Base-by-base conservation (phyloP, 2,113 vertebrate species). In the Triplophysa rosa region DNA sequence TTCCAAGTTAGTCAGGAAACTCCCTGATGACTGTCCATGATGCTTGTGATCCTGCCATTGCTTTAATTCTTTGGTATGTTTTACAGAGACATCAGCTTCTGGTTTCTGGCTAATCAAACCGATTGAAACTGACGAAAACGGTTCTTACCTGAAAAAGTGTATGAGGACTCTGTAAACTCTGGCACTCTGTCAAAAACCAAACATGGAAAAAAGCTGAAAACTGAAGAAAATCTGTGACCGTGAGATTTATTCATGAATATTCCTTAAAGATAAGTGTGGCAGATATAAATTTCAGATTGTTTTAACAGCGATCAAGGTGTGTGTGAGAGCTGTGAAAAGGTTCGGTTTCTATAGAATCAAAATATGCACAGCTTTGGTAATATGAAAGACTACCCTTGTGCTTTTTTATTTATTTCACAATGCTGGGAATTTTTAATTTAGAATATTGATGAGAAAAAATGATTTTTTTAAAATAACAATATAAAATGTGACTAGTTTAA, bases 121-220 rank as follows among this genome's bases (percentile, higher is more conserved):
- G 1, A 10, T 0, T 47, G 40, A 70, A 65, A 66, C 49, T 4
- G 16, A 49, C 19, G 42, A 63, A 52, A 21, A 19, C 26, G 10
- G 23, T 10, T 47, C 82, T 82, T 77, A 89, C 88, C 88, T 87
- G 85, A 62, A 84, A 87, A 89, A 62, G 67, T 85, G 79, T 84
- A 86, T n/a, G 84, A 83, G 0, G 84, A 45, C 12, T 84, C 82
- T 40, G 84, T 68, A 17, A 77, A 84, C 0, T 89, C 88, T 58
- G 88, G 79, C 37, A 89, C 2, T 76, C 88, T 89, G 65, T 37
- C 74, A 77, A 63, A 14, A 61, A n/a, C 10, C 8, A 62, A 17
- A 73, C 6, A 58, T 33, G 45, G 45, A 24, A 56, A 16, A 47
- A 24, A n/a, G 13, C 37, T 0, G 33, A 14, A 58, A 40, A 58